Evolutionary conservation across 2,113 vertebrate genomes (phyloP), one percentile per base, ranked within the genome.

Genomic region (Reinhardtius hippoglossoides): DNA sequence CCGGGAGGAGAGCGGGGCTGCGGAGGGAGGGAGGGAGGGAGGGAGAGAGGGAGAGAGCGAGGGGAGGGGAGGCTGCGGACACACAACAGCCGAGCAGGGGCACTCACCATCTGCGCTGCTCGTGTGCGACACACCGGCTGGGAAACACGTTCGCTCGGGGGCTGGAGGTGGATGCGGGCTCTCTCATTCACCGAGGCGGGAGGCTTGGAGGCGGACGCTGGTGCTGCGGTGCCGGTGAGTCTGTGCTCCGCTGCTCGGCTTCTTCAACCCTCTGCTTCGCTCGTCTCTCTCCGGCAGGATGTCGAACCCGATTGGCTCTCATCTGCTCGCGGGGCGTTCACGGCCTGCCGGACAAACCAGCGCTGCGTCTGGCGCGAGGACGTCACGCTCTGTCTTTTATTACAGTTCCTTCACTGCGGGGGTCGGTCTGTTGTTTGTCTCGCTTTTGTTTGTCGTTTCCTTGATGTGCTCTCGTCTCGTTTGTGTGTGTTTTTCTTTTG

Each of bases 71-170:
- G 81, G 67, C 89, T 82, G 85, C 82, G 63, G 83, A 81, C 68
- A 75, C 80, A 74, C 76, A 57, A 77, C 52, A 12, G 78, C 12
- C 67, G 67, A 55, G n/a, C 26, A 56, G 24, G 83, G 15, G 6
- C 86, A 90, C 94, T 95, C 87, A 94, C 94, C 94, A 95, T 95
- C 91, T 93, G 91, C 74, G 60, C 81, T 87, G 67, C 57, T 85
- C 56, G 62, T 85, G 62, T 83, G 74, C 67, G 62, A 75, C 70
- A 65, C 78, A 18, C 82, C 27, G 76, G 69, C 71, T 59, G 74
- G 71, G 46, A 21, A 80, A 80, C 67, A 50, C 50, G 18, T 16
- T 83, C n/a, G 13, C 31, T 86, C 82, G 54, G 55, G 13, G 44
- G 52, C 52, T 78, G 66, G 58, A 78, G 13, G 67, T 6, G 9